Percentiles rank a stretch among this genome's conserved stretches.
phyloP scores from a whole-genome alignment of 2,113 vertebrate genomes.

The Lophura nycthemera region DNA sequence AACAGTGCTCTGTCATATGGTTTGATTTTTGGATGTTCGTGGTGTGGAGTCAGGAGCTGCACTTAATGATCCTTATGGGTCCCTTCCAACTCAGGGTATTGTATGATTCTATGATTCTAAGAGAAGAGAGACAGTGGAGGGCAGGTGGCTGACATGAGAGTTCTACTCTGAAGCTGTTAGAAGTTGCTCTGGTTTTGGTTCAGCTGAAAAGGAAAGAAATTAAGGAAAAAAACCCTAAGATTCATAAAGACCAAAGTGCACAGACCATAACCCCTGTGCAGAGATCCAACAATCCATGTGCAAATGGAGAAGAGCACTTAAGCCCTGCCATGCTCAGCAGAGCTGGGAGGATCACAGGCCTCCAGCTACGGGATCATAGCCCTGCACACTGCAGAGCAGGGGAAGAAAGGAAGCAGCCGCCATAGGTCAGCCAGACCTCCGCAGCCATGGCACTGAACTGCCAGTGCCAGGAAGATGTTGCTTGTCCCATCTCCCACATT shows the following conservation, averaged over 20 bases:
- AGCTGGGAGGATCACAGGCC: neutral
- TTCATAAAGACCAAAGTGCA: neutral
- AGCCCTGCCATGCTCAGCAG: neutral
- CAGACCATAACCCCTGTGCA: neutral
- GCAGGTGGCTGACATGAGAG: neutral
- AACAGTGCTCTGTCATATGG: too few relatives aligned
- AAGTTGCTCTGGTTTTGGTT: neutral
- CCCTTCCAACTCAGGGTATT: too few relatives aligned
- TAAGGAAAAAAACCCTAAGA: neutral
- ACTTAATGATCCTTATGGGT: too few relatives aligned
- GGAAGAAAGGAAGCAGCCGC: neutral
- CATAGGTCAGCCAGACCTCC: neutral
- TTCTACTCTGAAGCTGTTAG: neutral
- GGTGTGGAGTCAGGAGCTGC: too few relatives aligned
- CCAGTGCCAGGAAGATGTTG: neutral
- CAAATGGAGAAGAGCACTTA: neutral
- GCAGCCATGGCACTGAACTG: neutral
- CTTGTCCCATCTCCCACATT: fast-evolving
- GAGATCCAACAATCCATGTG: neutral
- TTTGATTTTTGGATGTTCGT: too few relatives aligned
- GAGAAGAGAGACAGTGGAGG: neutral
- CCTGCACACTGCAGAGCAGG: neutral
- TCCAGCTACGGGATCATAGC: neutral
- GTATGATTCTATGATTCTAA: neutral
- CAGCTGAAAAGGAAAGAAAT: neutral